phyloP scores from a whole-genome alignment of 2,888 invertebrate genomes.

The Leucania comma region DNA sequence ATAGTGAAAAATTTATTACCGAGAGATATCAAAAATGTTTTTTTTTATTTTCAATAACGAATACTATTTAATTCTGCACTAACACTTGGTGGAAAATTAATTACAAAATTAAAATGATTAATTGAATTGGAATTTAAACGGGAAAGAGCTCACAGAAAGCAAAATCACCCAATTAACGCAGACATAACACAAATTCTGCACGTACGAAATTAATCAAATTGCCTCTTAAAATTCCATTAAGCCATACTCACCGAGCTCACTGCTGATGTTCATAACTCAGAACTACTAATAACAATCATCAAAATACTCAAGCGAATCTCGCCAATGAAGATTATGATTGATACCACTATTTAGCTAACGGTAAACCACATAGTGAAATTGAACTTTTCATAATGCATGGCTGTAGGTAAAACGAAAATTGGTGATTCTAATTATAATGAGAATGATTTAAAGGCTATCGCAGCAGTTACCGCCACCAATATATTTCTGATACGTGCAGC shows the following conservation, averaged over 20 bases:
- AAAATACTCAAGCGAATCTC: slow-evolving; percentile 78
- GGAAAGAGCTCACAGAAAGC: slow-evolving; percentile 42
- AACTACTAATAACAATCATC: slow-evolving; percentile 78
- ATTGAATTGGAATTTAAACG: slow-evolving; percentile 46
- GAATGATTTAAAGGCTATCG: slow-evolving; percentile 68
- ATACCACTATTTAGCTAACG: slow-evolving; percentile 83
- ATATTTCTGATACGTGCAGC: slow-evolving; percentile 42
- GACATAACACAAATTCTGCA: slow-evolving; percentile 55
- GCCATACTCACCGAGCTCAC: slow-evolving; percentile 66
- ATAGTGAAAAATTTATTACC: slow-evolving; percentile 22
- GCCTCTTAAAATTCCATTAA: slow-evolving; percentile 81
- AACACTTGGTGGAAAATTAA: slow-evolving; percentile 36
- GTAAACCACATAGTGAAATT: slow-evolving; percentile 77
- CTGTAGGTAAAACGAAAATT: slow-evolving; percentile 70
- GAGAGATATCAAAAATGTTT: slow-evolving; percentile 6
- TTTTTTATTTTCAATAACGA: slow-evolving; percentile 27
- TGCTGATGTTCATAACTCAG: slow-evolving; percentile 70
- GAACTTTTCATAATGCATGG: slow-evolving; percentile 71
- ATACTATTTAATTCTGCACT: slow-evolving; percentile 30
- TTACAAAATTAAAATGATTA: slow-evolving; percentile 46
- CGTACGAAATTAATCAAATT: slow-evolving; percentile 68
- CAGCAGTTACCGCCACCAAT: slow-evolving; percentile 61
- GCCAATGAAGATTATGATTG: slow-evolving; percentile 82
- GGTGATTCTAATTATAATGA: slow-evolving; percentile 70
- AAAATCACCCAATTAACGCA: slow-evolving; percentile 54